These are phyloP conservation scores for Ormyrus rosae DNA, from an alignment of 2,888 invertebrate species.

Conservation along the genomic window DNA sequence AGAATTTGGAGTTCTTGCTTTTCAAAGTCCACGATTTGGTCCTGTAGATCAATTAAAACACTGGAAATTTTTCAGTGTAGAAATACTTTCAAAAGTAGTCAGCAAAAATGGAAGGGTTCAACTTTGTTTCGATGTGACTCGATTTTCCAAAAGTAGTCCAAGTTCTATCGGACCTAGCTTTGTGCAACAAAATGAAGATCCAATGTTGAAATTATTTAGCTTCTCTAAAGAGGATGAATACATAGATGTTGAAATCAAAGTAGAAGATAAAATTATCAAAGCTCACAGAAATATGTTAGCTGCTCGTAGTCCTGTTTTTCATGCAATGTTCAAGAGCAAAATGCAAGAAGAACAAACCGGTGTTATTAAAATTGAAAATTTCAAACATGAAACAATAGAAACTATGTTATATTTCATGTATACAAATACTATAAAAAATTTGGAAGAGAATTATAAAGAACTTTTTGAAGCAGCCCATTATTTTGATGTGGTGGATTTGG, in stretches of 20 bases:
- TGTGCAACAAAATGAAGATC: background rate
- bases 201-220: too few relatives aligned
- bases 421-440: constrained; percentile 40
- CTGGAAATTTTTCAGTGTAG: constrained; percentile 39
- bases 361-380: constrained; percentile 38
- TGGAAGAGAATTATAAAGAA: constrained; percentile 32
- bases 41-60: constrained; percentile 38
- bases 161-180: constrained; percentile 9
- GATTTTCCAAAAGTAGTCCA: too few relatives aligned
- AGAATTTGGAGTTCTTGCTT: constrained; percentile 42
- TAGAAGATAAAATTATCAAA: background rate
- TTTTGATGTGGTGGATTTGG: constrained; percentile 44
- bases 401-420: constrained; percentile 44
- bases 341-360: constrained; percentile 35
- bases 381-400: constrained; percentile 34
- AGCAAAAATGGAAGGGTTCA: constrained; percentile 38
- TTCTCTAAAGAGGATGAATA: background rate
- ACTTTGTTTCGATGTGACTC: constrained; percentile 38
- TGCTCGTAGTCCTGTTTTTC: constrained; percentile 10
- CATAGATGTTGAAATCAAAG: constrained; percentile 1
- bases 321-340: constrained; percentile 10
- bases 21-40: constrained; percentile 43
- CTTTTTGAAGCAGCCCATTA: constrained; percentile 47
- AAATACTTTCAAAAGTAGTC: constrained; percentile 26
- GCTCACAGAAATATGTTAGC: constrained; percentile 15